phyloP scores from a whole-genome alignment of 2,888 invertebrate genomes.

The Teleogryllus oceanicus region DNA sequence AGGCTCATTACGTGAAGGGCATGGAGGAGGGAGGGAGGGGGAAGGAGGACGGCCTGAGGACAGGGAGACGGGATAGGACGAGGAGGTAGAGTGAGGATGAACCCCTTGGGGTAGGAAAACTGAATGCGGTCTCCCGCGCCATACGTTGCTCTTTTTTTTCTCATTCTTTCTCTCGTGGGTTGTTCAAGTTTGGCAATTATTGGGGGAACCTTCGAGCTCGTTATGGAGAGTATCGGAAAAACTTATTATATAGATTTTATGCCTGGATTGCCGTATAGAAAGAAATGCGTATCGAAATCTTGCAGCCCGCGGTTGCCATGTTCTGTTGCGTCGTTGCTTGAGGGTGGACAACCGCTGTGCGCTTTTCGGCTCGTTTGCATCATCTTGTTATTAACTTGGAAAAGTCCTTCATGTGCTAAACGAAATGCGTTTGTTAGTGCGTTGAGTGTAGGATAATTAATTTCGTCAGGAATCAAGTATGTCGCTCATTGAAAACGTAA shows the following conservation, averaged over 20 bases:
- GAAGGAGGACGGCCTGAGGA: background rate
- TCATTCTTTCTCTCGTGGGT: background rate
- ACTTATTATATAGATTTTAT: background rate
- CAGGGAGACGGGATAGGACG: background rate
- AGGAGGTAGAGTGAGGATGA: background rate
- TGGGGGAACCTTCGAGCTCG: conserved; percentile 11
- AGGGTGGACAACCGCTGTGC: no score
- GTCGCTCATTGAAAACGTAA: no score
- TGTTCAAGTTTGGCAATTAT: conserved; percentile 1
- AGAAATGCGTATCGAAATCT: background rate
- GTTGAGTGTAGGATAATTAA: no score
- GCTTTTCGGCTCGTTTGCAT: no score
- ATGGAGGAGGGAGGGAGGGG: background rate
- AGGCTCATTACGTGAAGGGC: conserved; percentile 9
- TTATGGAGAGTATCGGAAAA: conserved; percentile 18
- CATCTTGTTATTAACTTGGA: no score
- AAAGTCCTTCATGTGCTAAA: no score
- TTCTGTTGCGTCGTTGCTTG: no score
- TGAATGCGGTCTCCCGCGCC: background rate
- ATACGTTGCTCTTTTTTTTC: background rate
- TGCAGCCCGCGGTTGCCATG: background rate
- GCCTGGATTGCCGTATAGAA: conserved; percentile 18
- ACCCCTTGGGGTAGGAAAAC: background rate
- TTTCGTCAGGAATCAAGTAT: no score
- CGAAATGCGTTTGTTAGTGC: no score